Evolutionary conservation across 2,888 invertebrate species (phyloP), one percentile per base, ranked within the genome.

Genomic region (Rhagium mordax): DNA sequence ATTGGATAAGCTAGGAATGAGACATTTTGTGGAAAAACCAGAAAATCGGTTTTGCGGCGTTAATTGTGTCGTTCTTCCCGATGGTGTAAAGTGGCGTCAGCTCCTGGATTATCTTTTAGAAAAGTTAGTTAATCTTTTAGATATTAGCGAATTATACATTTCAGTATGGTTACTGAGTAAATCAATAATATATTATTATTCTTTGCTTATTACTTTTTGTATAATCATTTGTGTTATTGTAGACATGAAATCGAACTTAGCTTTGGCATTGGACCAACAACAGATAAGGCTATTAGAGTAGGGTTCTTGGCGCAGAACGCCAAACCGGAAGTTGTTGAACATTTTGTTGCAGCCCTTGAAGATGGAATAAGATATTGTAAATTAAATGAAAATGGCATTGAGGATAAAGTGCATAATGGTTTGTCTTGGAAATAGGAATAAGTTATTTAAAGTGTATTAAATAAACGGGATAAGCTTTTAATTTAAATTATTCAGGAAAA

Each of bases 231-330:
- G 6, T 24, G 3, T 13, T 69, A 16, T 77, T 74, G 33, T 83
- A 92, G 91, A 49, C 88, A 91, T 82, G 85, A 87, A 74, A 90
- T 96, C 33, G 92, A 95, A 80, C 93, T 96, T 71, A 91, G 94
- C 73, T 93, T 93, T 10, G 96, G 96, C 0, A 87, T 96, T 16
- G 96, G 96, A 0, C 93, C 94, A 0, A 94, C 95, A 0, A 90
- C 88, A 0, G 95, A 94, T 16, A 93, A 93, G 79, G 90, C 94
- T 0, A 91, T 96, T 81, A 91, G 96, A 2, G 91, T 97, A 76
- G 96, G 97, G 0, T 87, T 96, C 10, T 94, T 97, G 94, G 96
- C 96, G 3, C 87, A 88, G 65, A 93, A 93, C 67, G 79, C 81
- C 8, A 73, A 81, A 2, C 51, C 82, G 0, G 76, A 82, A 62